These are phyloP conservation scores for Pachyrhynchus sulphureomaculatus DNA, from an alignment of 1,140 invertebrate species.

Conservation along the genomic window DNA sequence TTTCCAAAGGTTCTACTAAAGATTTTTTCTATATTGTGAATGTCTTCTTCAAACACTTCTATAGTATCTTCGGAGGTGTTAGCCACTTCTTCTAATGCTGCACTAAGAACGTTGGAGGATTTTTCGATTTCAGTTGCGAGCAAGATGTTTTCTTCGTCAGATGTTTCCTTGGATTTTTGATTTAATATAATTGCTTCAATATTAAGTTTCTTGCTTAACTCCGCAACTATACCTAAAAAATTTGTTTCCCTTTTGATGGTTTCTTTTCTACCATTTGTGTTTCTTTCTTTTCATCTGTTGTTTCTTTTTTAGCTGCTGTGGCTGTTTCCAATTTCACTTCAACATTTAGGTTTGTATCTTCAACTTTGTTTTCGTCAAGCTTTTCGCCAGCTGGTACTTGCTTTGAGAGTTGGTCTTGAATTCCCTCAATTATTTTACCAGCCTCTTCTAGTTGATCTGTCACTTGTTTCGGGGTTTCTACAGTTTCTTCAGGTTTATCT, in stretches of 20 bases:
- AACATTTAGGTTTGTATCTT: not conserved
- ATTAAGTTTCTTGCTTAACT: slow-evolving; percentile 23
- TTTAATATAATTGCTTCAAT: slow-evolving; percentile 16
- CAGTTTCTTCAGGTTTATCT: too few relatives aligned
- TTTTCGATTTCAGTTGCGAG: slow-evolving; percentile 1
- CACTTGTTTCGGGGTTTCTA: not conserved
- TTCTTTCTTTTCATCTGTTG: not conserved
- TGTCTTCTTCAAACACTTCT: slow-evolving; percentile 4
- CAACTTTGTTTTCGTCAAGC: too few relatives aligned
- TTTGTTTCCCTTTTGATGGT: slow-evolving; percentile 14
- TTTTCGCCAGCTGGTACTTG: too few relatives aligned
- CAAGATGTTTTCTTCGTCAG: not conserved
- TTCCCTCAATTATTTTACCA: too few relatives aligned
- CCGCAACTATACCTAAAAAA: slow-evolving; percentile 14
- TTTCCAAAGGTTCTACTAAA: slow-evolving; percentile 30
- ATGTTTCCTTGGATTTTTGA: not conserved
- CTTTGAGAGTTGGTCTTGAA: too few relatives aligned
- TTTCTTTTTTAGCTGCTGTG: not conserved
- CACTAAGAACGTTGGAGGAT: not conserved
- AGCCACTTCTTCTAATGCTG: not conserved
- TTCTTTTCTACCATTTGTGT: not conserved
- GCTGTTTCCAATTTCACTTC: not conserved
- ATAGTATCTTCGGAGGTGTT: not conserved
- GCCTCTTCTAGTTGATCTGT: too few relatives aligned
- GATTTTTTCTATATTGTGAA: not conserved